Evolutionary conservation across 2,797 vertebrate genomes (phyloP), one percentile per base, ranked within the genome.

Genomic region (Agapornis canus): DNA sequence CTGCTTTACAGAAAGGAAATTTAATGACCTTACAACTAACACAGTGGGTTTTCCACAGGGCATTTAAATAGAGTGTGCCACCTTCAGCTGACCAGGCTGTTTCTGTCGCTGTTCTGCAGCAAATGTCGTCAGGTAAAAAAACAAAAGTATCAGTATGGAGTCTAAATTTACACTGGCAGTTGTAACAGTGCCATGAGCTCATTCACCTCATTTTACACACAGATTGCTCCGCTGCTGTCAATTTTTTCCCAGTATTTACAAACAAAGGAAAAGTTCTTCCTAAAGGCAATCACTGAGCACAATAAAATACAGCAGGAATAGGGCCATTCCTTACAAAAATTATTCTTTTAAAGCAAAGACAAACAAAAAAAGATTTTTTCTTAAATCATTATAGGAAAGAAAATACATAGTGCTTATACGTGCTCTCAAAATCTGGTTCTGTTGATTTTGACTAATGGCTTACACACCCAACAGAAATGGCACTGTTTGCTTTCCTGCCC

Each of bases 401-500:
- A 83, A 81, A 73, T 42, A 72, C 8, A 18, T 47, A 52, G 7
- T 63, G 20, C 52, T 77, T 85, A 80, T 54, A 61, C 27, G 71
- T 69, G 12, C 39, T 95, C 91, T 90, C 89, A 91, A 90, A 93
- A 81, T 76, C 37, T 88, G 47, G 45, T 56, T 87, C 49, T 76
- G 27, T 63, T 82, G 82, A 31, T 88, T 90, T 78, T 91, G 63
- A 88, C 73, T 89, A 86, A 96, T 76, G 42, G 37, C 22, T 89
- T 86, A 23, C 8, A 17, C 52, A 32, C 23, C 88, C 83, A 81
- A 71, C 47, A 65, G 64, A 91, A 31, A 83, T 71, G 35, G 37
- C 32, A 83, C 72, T 95, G 88, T 94, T 96, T 95, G 79, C 40
- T 93, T 93, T 94, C 77, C 91, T 95, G 84, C 66, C 32, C 80